Conservation (phyloP, 2,113 vertebrate species). For the Sterrhoptilus dennistouni region DNA sequence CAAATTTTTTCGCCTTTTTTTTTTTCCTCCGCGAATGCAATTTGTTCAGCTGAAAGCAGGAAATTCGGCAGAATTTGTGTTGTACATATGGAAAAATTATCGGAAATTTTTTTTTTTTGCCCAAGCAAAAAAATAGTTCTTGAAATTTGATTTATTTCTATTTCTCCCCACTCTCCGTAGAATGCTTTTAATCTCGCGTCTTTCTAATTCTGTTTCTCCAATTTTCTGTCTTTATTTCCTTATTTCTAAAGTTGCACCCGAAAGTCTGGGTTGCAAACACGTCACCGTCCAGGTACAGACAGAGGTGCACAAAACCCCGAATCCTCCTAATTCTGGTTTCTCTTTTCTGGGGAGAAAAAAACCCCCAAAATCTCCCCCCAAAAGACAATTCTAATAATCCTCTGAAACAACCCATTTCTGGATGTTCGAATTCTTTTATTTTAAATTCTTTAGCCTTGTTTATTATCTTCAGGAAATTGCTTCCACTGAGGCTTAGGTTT, state of each 20-base stretch:
- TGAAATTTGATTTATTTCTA: not conserved
- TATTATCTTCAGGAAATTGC: conserved; percentile 12
- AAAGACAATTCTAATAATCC: not conserved
- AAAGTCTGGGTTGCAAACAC: not conserved
- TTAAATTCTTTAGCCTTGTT: not conserved
- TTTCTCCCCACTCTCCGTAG: not conserved
- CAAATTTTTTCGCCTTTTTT: not conserved
- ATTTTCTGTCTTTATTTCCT: not conserved
- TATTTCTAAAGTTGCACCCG: not conserved
- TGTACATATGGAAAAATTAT: not conserved
- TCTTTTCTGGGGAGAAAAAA: not conserved
- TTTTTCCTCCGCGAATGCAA: not conserved
- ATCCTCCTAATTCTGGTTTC: not conserved
- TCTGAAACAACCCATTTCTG: not conserved
- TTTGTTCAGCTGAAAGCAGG: not conserved
- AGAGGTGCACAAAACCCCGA: not conserved
- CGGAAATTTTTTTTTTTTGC: accelerated
- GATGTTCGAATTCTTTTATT: not conserved
- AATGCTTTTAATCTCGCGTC: not conserved
- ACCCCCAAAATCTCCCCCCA: too few species aligned
- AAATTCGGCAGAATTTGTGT: not conserved
- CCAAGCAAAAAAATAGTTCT: not conserved
- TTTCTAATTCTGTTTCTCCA: not conserved
- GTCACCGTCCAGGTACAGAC: not conserved
- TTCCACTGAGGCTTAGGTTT: not conserved